Evolutionary conservation across 2,797 vertebrate genomes (phyloP).

Genomic region (Phataginus tricuspis): DNA sequence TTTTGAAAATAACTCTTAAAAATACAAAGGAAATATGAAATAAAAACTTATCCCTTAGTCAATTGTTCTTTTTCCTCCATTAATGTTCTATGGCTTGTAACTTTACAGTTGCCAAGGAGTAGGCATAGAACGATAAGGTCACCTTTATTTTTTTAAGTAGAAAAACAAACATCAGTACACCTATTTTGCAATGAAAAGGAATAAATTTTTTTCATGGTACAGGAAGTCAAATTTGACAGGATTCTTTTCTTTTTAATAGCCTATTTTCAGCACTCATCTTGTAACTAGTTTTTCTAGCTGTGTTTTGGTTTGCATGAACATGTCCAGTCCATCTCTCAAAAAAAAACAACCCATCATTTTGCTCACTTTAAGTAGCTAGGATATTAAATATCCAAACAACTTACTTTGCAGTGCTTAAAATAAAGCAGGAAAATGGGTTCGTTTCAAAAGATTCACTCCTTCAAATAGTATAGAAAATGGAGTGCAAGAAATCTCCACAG

Average conservation of each 20-base stretch:
- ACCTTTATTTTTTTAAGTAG: neutral
- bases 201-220: neutral
- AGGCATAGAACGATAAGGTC: neutral
- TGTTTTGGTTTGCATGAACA: neutral
- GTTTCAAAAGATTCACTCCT: neutral
- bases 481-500: neutral
- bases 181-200: neutral
- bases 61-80: constrained; percentile 37
- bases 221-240: constrained; percentile 15
- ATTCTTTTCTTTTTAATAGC: neutral
- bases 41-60: constrained; percentile 17
- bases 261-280: neutral
- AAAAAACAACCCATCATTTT: neutral
- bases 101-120: constrained; percentile 22
- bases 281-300: neutral
- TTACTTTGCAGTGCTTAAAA: neutral
- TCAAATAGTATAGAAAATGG: neutral
- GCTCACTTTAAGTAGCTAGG: neutral
- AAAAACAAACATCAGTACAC: neutral
- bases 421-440: neutral
- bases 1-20: constrained; percentile 66
- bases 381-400: constrained; percentile 13
- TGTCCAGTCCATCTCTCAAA: neutral
- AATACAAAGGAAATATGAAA: constrained; percentile 27
- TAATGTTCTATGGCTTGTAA: neutral